Evolutionary conservation across 2,888 invertebrate genomes (phyloP).

Genomic region (Epinotia ramella): DNA sequence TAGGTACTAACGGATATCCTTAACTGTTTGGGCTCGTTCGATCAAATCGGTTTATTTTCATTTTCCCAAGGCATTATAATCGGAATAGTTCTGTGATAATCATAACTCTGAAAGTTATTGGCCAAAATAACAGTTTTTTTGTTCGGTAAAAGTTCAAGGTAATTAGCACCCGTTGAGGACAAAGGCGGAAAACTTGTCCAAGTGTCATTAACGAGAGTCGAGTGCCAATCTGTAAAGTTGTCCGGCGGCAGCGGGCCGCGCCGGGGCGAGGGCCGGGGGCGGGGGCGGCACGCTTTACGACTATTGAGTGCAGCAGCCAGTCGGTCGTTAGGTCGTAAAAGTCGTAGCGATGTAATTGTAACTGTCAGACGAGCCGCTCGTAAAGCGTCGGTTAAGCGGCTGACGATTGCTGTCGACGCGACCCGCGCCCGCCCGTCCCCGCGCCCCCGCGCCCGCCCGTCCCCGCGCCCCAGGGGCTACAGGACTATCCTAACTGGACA

Average conservation of each 20-base stretch:
- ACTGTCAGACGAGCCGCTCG: constrained; percentile 15
- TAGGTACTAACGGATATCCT: too few relatives aligned
- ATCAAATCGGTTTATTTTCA: too few relatives aligned
- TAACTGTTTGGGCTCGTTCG: too few relatives aligned
- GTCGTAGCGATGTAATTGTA: constrained; percentile 31
- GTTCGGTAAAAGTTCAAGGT: constrained; percentile 13
- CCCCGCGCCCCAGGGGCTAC: constrained; percentile 40
- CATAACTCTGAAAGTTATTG: constrained; percentile 4
- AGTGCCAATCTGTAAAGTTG: constrained; percentile 36
- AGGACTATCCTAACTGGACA: neutral
- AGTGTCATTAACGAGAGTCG: constrained; percentile 37
- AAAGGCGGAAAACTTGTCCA: constrained; percentile 42
- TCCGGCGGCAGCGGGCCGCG: constrained; percentile 2
- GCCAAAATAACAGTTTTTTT: neutral
- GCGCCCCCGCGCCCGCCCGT: constrained; percentile 47
- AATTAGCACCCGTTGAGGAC: constrained; percentile 32
- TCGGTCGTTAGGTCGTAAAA: constrained; percentile 36
- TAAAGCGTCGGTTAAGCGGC: constrained; percentile 23
- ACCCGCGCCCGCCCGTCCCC: neutral
- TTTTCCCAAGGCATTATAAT: too few relatives aligned
- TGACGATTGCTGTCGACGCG: constrained; percentile 24
- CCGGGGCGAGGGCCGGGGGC: neutral
- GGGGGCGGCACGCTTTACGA: constrained; percentile 25
- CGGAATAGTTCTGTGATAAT: too few relatives aligned
- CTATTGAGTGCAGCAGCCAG: constrained; percentile 31